Conservation (phyloP, 2,797 vertebrate species). For the Otus scops region DNA sequence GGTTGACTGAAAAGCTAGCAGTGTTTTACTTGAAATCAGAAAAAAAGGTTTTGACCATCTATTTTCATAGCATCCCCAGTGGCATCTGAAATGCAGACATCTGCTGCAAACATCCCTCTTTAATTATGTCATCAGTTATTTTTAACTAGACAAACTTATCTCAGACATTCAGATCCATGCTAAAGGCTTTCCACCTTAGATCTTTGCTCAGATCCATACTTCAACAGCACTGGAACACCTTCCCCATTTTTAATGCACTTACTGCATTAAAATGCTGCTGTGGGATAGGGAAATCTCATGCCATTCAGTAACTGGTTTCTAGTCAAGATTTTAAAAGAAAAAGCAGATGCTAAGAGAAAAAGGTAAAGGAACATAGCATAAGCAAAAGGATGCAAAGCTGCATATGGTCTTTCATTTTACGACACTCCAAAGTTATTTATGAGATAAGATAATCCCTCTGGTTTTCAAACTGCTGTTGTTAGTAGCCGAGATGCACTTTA, state of each 20-base stretch:
- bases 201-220: background rate
- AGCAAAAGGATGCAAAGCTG: background rate
- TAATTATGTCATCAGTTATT: slow-evolving; percentile 38
- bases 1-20: background rate
- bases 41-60: background rate
- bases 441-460: background rate
- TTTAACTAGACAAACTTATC: slow-evolving; percentile 34
- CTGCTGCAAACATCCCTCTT: slow-evolving; percentile 25
- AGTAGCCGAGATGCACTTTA: background rate
- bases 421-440: background rate
- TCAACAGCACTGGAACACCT: background rate
- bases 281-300: background rate
- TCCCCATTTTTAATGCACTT: background rate
- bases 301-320: background rate
- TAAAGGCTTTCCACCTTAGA: background rate
- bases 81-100: background rate
- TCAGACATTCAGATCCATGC: background rate
- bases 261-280: background rate
- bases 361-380: background rate
- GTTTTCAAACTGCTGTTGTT: background rate
- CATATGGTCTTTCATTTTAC: background rate
- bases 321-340: background rate
- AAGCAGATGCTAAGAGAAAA: background rate
- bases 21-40: background rate
- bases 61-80: background rate